Evolutionary conservation across 2,797 vertebrate species (phyloP).

Genomic region (Brotula barbata): DNA sequence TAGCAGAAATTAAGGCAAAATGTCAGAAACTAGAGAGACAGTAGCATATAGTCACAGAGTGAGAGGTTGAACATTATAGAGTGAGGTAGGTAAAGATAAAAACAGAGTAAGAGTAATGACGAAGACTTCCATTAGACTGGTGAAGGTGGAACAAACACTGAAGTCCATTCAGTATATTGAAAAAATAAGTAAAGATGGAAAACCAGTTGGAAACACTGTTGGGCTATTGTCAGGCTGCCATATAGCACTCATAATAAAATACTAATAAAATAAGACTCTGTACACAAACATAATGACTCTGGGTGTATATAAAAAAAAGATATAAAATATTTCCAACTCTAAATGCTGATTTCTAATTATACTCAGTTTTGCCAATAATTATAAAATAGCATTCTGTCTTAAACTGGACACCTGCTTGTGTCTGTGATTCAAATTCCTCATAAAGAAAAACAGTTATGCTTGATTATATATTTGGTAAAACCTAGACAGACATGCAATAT

Average conservation of each 20-base stretch:
- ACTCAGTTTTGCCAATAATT: slow-evolving; percentile 30
- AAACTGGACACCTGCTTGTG: slow-evolving; percentile 26
- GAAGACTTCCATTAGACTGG: slow-evolving; percentile 16
- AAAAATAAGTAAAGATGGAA: slow-evolving; percentile 12
- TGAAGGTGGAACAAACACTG: slow-evolving; percentile 29
- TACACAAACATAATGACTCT: slow-evolving; percentile 25
- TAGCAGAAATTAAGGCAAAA: slow-evolving; percentile 65
- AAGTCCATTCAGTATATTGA: slow-evolving; percentile 36
- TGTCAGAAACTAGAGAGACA: slow-evolving; percentile 52
- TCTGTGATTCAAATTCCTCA: slow-evolving; percentile 44
- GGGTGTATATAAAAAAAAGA: slow-evolving; percentile 32
- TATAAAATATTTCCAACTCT: slow-evolving; percentile 1
- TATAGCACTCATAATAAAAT: slow-evolving; percentile 22
- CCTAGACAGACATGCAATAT: slow-evolving; percentile 46
- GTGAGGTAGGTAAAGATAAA: slow-evolving; percentile 73
- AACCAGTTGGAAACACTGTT: slow-evolving; percentile 5
- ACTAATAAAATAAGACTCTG: slow-evolving; percentile 25
- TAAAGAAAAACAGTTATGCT: slow-evolving; percentile 41
- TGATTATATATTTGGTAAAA: slow-evolving; percentile 60
- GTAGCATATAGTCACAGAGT: slow-evolving; percentile 58
- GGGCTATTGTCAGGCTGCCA: slow-evolving; percentile 29
- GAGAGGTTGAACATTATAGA: background rate
- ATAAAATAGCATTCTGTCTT: slow-evolving; percentile 44
- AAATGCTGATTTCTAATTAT: slow-evolving; percentile 29
- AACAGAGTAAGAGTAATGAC: slow-evolving; percentile 56